phyloP scores from a whole-genome alignment of 2,113 vertebrate species.

The Halichoerus grypus region DNA sequence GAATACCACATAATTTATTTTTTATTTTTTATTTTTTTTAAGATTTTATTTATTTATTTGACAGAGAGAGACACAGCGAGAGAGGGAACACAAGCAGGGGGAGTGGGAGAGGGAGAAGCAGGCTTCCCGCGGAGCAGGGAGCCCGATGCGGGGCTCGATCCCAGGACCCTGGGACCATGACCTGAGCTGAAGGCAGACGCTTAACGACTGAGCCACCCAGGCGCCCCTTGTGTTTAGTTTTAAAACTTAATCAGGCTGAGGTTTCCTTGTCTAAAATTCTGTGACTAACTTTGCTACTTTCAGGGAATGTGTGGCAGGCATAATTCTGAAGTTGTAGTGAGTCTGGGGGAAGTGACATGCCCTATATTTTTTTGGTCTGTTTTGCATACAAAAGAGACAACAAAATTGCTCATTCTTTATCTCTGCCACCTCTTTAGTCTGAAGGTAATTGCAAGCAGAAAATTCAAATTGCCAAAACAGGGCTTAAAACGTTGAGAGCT shows the following conservation, averaged over 20 bases:
- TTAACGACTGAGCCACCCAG: too few species aligned
- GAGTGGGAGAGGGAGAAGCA: too few species aligned
- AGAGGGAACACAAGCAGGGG: too few species aligned
- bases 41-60: too few species aligned
- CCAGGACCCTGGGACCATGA: too few species aligned
- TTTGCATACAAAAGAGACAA: slow-evolving; percentile 31
- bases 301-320: not conserved
- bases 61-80: too few species aligned
- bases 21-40: not conserved
- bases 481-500: not conserved
- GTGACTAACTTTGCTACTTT: not conserved
- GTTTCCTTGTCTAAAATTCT: slow-evolving; percentile 4
- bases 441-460: slow-evolving; percentile 6
- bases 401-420: not conserved
- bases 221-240: not conserved
- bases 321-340: not conserved
- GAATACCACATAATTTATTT: not conserved
- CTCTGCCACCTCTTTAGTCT: not conserved
- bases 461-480: not conserved
- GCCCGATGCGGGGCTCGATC: too few species aligned
- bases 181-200: too few species aligned
- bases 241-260: not conserved
- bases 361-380: not conserved
- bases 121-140: too few species aligned
- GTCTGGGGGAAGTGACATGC: not conserved